phyloP scores from a whole-genome alignment of 2,888 invertebrate species.

The Philereme vetulata region DNA sequence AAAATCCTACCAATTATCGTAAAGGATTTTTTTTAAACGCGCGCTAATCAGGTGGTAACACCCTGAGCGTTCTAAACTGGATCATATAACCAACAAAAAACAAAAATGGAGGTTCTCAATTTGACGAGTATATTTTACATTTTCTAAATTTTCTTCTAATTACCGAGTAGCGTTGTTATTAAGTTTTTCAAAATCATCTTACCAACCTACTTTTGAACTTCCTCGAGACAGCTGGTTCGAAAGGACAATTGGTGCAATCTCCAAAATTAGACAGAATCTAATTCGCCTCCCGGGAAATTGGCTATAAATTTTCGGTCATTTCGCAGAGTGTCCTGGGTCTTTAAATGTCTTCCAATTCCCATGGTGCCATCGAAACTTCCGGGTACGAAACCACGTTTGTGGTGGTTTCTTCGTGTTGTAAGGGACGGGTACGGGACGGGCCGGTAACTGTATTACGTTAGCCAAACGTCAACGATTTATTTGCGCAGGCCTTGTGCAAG shows the following conservation, averaged over 20 bases:
- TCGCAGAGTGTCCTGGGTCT: slow-evolving; percentile 47
- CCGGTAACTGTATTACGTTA: too few species aligned
- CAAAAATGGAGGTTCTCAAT: too few species aligned
- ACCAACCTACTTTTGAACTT: slow-evolving; percentile 25
- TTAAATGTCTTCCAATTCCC: slow-evolving; percentile 49
- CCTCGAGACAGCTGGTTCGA: slow-evolving; percentile 32
- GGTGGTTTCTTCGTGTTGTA: slow-evolving; percentile 5
- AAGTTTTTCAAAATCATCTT: background rate
- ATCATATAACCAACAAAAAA: too few species aligned
- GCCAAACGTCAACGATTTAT: too few species aligned
- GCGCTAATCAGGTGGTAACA: too few species aligned
- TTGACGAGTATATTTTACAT: too few species aligned
- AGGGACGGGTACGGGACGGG: slow-evolving; percentile 8
- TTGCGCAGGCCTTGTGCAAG: too few species aligned
- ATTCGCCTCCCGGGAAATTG: slow-evolving; percentile 57
- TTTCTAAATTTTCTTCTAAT: too few species aligned
- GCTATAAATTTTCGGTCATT: slow-evolving; percentile 63
- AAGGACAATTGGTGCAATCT: slow-evolving; percentile 45
- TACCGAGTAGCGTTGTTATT: too few species aligned
- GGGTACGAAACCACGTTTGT: slow-evolving; percentile 38
- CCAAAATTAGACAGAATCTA: slow-evolving; percentile 51
- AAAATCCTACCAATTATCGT: too few species aligned
- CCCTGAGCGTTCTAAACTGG: too few species aligned
- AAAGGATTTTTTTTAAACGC: too few species aligned
- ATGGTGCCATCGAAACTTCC: slow-evolving; percentile 45